Base-by-base conservation (phyloP, 1,140 invertebrate species). In the Nasonia vitripennis region DNA sequence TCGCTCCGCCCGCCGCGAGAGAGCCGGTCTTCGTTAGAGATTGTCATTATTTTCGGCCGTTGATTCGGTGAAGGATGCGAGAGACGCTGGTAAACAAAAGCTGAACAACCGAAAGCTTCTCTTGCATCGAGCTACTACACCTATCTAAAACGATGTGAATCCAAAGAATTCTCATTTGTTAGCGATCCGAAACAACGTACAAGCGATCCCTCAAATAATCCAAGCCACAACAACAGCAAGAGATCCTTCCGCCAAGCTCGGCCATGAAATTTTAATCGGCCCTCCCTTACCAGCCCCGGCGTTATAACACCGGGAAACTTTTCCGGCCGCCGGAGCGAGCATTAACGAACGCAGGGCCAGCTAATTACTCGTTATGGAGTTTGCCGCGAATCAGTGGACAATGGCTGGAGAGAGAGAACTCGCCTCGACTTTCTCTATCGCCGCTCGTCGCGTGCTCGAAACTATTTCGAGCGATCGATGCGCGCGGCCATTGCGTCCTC, bases 301-400 rank as follows among this genome's bases (percentile, higher is more conserved):
- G 70, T 31, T 83, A 41, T 67, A 83, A 83, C 34, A 74, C n/a
- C 73, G 17, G 12, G 31, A 23, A 83, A 68, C 81, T 83, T 83
- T 78, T 77, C 73, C 31, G 31, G 51, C 55, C 20, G 20, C 20
- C 17, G 55, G 55, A n/a, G 9, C 73, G 48, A 67, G 34, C 73
- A 77, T 83, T 77, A 77, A 67, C 73, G 81, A 77, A 77, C 20
- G 74, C 73, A 68, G 73, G 34, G 48, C 55, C 55, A 83, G 70
- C 81, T 83, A 83, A 83, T 83, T 83, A 83, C 81, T 83, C 81
- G 81, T 83, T 83, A 83, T 83, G 74, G 81, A 83, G 81, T 83
- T 83, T 83, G 73, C 81, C 71, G 12, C 81, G 81, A 83, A 83
- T 83, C 68, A 83, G 81, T 45, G 74, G 81, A 83, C 81, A 77